Percentiles rank a stretch among this genome's conserved stretches.
phyloP scores from a whole-genome alignment of 2,113 vertebrate genomes.

The Parus major region DNA sequence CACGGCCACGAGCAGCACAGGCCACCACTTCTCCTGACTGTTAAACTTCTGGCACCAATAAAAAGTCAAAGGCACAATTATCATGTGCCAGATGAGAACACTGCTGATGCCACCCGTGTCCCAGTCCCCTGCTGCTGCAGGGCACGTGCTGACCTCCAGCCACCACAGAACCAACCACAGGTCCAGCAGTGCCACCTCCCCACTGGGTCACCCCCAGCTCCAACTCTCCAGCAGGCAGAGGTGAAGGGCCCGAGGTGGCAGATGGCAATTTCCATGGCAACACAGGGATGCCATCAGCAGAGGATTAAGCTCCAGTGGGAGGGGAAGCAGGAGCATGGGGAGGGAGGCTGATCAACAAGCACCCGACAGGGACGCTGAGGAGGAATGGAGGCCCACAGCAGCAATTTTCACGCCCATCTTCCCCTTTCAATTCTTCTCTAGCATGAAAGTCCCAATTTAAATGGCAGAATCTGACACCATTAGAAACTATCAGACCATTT shows the following conservation, averaged over 20 bases:
- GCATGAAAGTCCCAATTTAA: slow-evolving; percentile 46
- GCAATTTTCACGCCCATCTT: slow-evolving; percentile 25
- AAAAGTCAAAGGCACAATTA: background rate
- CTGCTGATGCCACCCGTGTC: rapidly evolving
- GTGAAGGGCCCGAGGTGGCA: rapidly evolving
- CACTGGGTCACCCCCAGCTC: rapidly evolving
- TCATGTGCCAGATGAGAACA: rapidly evolving
- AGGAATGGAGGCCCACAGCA: background rate
- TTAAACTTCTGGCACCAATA: rapidly evolving
- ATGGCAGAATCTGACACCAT: slow-evolving; percentile 28
- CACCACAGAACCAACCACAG: rapidly evolving
- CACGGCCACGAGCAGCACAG: background rate
- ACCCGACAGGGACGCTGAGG: background rate
- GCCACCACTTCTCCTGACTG: background rate
- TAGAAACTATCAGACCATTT: slow-evolving; percentile 41
- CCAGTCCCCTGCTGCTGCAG: background rate
- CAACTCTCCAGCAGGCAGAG: background rate
- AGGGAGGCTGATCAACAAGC: background rate
- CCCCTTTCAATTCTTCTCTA: slow-evolving; percentile 38
- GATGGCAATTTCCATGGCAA: slow-evolving; percentile 17
- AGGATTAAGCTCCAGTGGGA: background rate
- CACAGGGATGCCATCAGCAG: background rate
- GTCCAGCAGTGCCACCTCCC: background rate
- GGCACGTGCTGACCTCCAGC: background rate
- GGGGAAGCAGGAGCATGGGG: background rate